phyloP scores from a whole-genome alignment of 2,888 invertebrate species.

The Ceramica pisi region DNA sequence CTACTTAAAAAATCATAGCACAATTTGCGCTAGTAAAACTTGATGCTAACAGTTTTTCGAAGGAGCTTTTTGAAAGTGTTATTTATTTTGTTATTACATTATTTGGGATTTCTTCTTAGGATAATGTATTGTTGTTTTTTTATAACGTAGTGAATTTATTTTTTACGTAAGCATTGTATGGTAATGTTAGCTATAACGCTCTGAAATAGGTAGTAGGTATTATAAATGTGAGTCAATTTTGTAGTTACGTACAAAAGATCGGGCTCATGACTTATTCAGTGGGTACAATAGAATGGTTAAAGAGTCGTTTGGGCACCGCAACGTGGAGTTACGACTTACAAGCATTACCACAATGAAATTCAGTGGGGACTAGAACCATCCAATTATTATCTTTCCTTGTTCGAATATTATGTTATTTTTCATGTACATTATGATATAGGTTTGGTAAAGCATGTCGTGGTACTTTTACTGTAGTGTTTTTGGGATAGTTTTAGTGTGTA shows the following conservation, averaged over 20 bases:
- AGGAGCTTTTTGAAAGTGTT: conserved; percentile 8
- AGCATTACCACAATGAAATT: conserved; percentile 31
- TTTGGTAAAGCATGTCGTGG: not conserved
- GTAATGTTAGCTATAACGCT: not conserved
- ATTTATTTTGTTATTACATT: not conserved
- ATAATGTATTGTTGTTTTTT: not conserved
- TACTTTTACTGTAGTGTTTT: not conserved
- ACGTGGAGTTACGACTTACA: conserved; percentile 18
- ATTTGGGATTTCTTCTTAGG: not conserved
- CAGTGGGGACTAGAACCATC: conserved; percentile 12
- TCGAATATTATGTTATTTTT: conserved; percentile 14
- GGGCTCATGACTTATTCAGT: conserved; percentile 45
- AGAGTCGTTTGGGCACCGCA: conserved; percentile 6
- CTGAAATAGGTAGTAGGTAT: too few relatives aligned
- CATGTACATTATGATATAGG: conserved; percentile 3
- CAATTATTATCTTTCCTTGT: conserved; percentile 27
- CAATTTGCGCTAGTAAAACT: conserved; percentile 32
- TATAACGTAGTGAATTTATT: not conserved
- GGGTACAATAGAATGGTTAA: conserved; percentile 25
- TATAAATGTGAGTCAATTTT: conserved; percentile 24
- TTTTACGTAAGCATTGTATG: not conserved
- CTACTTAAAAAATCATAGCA: conserved; percentile 57
- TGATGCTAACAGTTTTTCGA: conserved; percentile 29
- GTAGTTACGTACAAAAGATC: conserved; percentile 8
- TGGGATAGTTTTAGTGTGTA: too few relatives aligned